phyloP scores from a whole-genome alignment of 2,888 invertebrate genomes.

The Apodemia duryi region DNA sequence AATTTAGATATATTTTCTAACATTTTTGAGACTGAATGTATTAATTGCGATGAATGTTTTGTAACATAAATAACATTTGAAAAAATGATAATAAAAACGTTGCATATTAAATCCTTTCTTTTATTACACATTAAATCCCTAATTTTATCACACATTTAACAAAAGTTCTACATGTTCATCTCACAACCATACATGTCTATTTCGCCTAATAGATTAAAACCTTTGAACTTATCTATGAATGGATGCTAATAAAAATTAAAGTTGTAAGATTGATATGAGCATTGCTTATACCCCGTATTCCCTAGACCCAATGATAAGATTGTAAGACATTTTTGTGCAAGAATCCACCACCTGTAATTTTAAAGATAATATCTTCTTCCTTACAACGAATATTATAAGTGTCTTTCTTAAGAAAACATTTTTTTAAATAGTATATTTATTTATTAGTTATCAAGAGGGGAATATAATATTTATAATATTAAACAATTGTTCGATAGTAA shows the following conservation, averaged over 20 bases:
- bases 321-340: neutral
- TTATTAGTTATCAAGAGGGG: neutral
- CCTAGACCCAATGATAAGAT: neutral
- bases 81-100: neutral
- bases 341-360: neutral
- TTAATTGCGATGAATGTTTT: slow-evolving; percentile 15
- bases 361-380: neutral
- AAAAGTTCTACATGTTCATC: neutral
- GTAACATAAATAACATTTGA: slow-evolving; percentile 8
- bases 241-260: too few species aligned
- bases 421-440: neutral
- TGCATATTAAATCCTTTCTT: slow-evolving; percentile 14
- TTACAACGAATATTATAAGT: neutral
- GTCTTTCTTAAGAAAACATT: neutral
- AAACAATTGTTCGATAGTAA: too few species aligned
- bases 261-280: neutral
- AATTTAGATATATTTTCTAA: slow-evolving; percentile 18
- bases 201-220: slow-evolving; percentile 6
- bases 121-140: slow-evolving; percentile 10
- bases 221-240: slow-evolving; percentile 12
- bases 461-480: neutral
- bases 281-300: neutral
- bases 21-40: slow-evolving; percentile 19
- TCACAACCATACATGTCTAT: slow-evolving; percentile 11
- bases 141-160: neutral